phyloP scores from a whole-genome alignment of 2,888 invertebrate species.

The Machimus atricapillus region DNA sequence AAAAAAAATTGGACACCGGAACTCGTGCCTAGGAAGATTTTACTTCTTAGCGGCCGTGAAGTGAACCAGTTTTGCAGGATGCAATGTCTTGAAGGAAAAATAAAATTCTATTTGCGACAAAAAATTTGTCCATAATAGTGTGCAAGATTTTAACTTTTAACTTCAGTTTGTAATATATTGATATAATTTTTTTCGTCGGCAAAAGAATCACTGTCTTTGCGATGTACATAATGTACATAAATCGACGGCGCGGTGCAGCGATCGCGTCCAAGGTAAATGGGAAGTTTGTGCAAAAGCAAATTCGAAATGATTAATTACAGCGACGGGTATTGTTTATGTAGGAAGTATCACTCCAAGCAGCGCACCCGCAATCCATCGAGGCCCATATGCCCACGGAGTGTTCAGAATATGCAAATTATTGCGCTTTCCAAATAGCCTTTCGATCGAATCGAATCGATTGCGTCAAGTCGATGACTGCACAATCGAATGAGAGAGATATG shows the following conservation, averaged over 20 bases:
- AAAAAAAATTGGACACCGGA: background rate
- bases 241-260: background rate
- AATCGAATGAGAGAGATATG: background rate
- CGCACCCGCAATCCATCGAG: background rate
- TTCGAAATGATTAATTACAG: constrained; percentile 18
- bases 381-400: background rate
- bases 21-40: background rate
- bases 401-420: background rate
- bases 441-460: background rate
- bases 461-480: background rate
- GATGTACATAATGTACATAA: no score
- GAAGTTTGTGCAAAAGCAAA: background rate
- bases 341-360: background rate
- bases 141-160: background rate
- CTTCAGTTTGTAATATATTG: background rate
- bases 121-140: background rate
- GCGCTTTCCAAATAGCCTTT: background rate
- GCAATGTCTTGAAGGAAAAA: background rate
- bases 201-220: background rate
- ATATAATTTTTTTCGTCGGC: background rate
- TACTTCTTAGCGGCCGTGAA: background rate
- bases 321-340: background rate
- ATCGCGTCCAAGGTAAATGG: background rate
- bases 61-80: background rate
- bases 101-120: background rate